These are phyloP conservation scores for Trichonephila inaurata DNA, from an alignment of 1,140 invertebrate genomes.

Conservation along the genomic window DNA sequence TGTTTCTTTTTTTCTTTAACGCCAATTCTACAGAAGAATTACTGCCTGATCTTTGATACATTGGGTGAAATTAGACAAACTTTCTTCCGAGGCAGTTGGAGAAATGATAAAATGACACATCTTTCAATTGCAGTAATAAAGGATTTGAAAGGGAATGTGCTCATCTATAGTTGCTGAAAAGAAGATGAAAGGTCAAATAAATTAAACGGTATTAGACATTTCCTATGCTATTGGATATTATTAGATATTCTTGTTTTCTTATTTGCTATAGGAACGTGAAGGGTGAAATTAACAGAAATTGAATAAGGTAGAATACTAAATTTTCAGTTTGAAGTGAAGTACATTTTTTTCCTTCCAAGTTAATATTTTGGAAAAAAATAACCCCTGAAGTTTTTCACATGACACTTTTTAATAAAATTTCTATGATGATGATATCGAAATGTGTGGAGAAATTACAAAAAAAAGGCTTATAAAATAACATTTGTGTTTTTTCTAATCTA, in stretches of 20 bases:
- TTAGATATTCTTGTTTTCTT: neutral
- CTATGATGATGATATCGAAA: too few relatives aligned
- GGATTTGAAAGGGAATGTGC: neutral
- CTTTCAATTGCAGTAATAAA: neutral
- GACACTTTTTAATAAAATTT: too few relatives aligned
- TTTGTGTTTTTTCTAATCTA: too few relatives aligned
- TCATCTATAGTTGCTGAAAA: neutral
- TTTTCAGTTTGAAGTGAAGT: too few relatives aligned
- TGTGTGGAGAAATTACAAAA: too few relatives aligned
- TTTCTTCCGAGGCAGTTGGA: neutral
- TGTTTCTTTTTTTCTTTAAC: constrained; percentile 61
- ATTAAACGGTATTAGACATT: neutral
- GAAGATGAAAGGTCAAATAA: neutral
- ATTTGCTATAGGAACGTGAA: too few relatives aligned
- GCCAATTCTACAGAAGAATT: constrained; percentile 50
- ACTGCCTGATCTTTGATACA: constrained; percentile 65
- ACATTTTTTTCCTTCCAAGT: too few relatives aligned
- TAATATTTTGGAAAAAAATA: too few relatives aligned
- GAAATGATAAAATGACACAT: constrained; percentile 2
- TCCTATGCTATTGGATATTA: neutral
- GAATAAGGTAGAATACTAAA: too few relatives aligned
- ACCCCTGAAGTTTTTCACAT: too few relatives aligned
- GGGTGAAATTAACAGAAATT: too few relatives aligned
- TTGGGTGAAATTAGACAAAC: constrained; percentile 61
- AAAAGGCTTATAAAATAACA: too few relatives aligned